Conservation (phyloP, 2,113 vertebrate species). For the Nymphicus hollandicus region DNA sequence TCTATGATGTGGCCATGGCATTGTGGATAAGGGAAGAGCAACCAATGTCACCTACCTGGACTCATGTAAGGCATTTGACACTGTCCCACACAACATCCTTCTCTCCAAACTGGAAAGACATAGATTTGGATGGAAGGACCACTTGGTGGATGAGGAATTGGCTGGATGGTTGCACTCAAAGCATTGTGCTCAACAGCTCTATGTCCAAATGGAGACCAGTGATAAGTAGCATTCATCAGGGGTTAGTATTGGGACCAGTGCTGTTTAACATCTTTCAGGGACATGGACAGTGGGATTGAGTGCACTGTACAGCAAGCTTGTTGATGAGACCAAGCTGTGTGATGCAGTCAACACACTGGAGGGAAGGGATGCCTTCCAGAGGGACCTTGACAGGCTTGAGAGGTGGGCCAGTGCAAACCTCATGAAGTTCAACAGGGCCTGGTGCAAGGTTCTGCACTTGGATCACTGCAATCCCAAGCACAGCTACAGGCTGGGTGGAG, state of each 20-base stretch:
- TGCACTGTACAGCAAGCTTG: background rate
- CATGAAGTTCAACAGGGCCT: background rate
- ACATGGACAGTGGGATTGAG: background rate
- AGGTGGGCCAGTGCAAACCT: background rate
- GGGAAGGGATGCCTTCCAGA: background rate
- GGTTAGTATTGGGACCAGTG: background rate
- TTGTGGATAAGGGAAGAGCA: no score
- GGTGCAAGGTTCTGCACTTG: background rate
- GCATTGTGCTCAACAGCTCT: background rate
- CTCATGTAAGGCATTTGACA: background rate
- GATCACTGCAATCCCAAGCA: background rate
- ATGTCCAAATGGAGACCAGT: background rate
- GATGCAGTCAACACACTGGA: background rate
- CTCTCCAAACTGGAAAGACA: background rate
- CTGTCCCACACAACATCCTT: background rate
- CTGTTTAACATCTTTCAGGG: background rate
- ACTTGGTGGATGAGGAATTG: background rate
- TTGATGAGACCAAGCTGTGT: background rate
- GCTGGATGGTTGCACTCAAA: background rate
- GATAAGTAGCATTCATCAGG: background rate
- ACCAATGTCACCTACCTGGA: no score
- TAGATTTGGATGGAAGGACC: background rate
- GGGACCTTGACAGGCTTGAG: background rate
- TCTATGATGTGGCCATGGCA: no score
- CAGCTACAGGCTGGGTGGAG: background rate